Conservation (phyloP, 2,888 invertebrate genomes). For the Lamellibrachia columna region DNA sequence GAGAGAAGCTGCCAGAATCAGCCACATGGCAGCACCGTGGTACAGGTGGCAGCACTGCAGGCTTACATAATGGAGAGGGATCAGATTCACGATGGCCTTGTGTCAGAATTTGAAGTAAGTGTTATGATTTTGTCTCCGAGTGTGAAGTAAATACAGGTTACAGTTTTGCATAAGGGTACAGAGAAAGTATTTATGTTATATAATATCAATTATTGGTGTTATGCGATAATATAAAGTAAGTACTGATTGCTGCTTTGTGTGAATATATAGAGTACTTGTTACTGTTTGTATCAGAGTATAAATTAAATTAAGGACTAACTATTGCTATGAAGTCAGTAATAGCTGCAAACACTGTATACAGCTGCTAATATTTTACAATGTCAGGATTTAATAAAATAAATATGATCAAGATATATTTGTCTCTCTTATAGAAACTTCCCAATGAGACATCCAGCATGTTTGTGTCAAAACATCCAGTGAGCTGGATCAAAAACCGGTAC, state of each 20-base stretch:
- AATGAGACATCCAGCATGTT: not conserved
- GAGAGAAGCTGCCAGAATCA: not conserved
- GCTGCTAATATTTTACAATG: not conserved
- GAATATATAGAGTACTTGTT: not conserved
- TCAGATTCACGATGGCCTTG: not conserved
- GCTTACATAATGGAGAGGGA: not conserved
- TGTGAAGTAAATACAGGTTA: not conserved
- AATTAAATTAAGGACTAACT: not conserved
- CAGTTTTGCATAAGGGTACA: too few relatives aligned
- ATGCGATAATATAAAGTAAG: too few relatives aligned
- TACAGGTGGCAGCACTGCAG: conserved; percentile 1
- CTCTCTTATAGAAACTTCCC: not conserved
- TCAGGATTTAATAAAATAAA: not conserved
- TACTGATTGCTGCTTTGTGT: not conserved
- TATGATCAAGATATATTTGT: not conserved
- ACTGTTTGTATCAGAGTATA: not conserved
- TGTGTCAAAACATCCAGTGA: not conserved
- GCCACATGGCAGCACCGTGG: not conserved
- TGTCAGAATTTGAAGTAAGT: not conserved
- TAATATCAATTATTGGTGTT: too few relatives aligned
- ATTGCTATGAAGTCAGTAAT: not conserved
- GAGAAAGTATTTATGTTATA: too few relatives aligned
- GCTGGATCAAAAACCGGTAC: not conserved
- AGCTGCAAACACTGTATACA: not conserved
- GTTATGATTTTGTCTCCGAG: not conserved